These are phyloP conservation scores for Subanguina moxae DNA, from an alignment of 1,140 invertebrate species.

Conservation along the genomic window DNA sequence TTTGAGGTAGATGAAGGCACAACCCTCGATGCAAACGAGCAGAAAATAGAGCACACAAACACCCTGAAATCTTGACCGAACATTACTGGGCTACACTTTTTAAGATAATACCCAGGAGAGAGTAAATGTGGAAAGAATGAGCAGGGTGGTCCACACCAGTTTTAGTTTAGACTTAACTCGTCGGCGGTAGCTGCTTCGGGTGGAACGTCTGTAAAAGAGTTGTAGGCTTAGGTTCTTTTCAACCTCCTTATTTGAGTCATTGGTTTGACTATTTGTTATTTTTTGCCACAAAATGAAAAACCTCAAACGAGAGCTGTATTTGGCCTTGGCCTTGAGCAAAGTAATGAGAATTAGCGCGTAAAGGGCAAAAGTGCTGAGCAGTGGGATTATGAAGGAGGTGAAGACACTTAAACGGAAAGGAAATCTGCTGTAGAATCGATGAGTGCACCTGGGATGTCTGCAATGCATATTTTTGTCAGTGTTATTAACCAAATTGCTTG, in stretches of 20 bases:
- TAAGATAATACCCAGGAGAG: constrained; percentile 15
- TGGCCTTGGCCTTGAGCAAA: constrained; percentile 24
- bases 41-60: constrained; percentile 51
- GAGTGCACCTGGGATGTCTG: constrained; percentile 28
- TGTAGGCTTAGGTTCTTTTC: background rate
- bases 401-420: constrained; percentile 52
- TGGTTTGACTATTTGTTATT: too few species aligned
- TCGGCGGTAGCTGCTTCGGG: constrained; percentile 5
- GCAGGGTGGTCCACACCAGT: constrained; percentile 49
- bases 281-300: constrained; percentile 6
- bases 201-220: background rate
- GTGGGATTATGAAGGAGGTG: constrained; percentile 37
- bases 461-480: background rate
- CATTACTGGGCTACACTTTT: too few species aligned
- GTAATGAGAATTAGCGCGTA: constrained; percentile 42
- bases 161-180: constrained; percentile 48
- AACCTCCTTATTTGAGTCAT: too few species aligned
- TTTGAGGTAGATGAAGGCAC: constrained; percentile 42
- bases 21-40: constrained; percentile 48
- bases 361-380: constrained; percentile 35
- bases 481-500: background rate
- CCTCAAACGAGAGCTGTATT: constrained; percentile 3
- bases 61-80: constrained; percentile 39
- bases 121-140: constrained; percentile 48
- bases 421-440: constrained; percentile 47